Base-by-base conservation (phyloP, 2,797 vertebrate species). In the Arremon brunneinucha region DNA sequence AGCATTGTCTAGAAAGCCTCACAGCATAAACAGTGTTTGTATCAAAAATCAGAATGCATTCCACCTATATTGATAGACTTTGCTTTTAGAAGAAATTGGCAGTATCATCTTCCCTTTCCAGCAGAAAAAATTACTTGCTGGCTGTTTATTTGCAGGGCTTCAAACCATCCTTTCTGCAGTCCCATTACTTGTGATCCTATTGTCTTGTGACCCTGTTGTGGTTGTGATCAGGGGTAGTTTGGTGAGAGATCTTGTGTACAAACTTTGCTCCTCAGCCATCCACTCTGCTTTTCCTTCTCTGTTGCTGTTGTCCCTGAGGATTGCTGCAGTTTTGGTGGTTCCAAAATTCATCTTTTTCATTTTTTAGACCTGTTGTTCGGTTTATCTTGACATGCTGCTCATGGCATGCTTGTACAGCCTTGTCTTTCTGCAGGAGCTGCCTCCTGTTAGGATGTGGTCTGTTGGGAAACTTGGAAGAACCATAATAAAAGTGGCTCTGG, bases 141-240 rank as follows among this genome's bases (percentile, higher is more conserved):
- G 11, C 19, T 55, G 3, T 24, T 86, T 56, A 28, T 67, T 85
- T 93, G n/a, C 53, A 78, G 69, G 62, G 43, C 52, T 87, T 88
- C 24, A 81, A 14, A 26, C 13, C n/a, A 19, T 71, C 34, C 14
- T 2, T 83, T 68, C 27, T 78, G 44, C 65, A 65, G 47, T 35
- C 20, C 47, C 53, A 0, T 60, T 64, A 1, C 39, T 77, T 67
- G 9, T 44, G 46, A 53, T 47, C 19, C 14, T 39, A 0, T 21
- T 70, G 55, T 43, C 41, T 68, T 62, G 7, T 35, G 44, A 26
- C 20, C 14, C 46, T 53, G 0, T n/a, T 63, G 59, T 34, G 20
- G 4, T 34, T 70, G 8, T 67, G n/a, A 11, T 24, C 9, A 6
- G 21, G 39, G 16, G 2, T 88, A 8, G 14, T 55, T 70, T 24